phyloP scores from a whole-genome alignment of 2,888 invertebrate genomes.

The Drosophila ustulata region DNA sequence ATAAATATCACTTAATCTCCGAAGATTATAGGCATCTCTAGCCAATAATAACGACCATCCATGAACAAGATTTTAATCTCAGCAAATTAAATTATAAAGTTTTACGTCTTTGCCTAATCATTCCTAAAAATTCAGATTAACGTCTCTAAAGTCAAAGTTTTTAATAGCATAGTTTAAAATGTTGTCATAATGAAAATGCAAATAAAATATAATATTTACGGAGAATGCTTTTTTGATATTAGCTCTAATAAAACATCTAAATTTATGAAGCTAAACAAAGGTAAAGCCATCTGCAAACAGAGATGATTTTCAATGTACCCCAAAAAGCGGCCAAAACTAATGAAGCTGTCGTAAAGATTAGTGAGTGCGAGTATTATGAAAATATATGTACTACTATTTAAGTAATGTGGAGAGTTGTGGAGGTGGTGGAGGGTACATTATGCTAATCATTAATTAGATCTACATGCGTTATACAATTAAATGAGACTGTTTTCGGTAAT shows the following conservation, averaged over 20 bases:
- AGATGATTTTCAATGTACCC: neutral
- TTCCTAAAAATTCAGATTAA: no score
- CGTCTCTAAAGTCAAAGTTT: no score
- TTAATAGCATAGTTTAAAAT: no score
- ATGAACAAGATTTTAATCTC: neutral
- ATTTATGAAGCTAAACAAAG: neutral
- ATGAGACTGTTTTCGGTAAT: constrained; percentile 20
- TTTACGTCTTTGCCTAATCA: no score
- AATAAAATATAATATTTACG: no score
- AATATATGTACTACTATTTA: constrained; percentile 2
- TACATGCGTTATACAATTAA: constrained; percentile 40
- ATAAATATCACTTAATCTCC: neutral
- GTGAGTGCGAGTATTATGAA: constrained; percentile 1
- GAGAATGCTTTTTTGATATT: no score
- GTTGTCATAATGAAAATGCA: no score
- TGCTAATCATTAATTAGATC: constrained; percentile 48
- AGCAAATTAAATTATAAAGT: neutral
- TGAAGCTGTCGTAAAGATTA: constrained; percentile 1
- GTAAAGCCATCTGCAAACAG: neutral
- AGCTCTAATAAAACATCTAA: neutral
- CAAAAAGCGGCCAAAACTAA: neutral
- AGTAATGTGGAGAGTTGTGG: neutral
- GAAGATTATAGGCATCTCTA: neutral
- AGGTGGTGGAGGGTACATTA: constrained; percentile 11
- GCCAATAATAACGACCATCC: neutral